Conservation (phyloP, 2,888 invertebrate genomes). For the Melieria picta region DNA sequence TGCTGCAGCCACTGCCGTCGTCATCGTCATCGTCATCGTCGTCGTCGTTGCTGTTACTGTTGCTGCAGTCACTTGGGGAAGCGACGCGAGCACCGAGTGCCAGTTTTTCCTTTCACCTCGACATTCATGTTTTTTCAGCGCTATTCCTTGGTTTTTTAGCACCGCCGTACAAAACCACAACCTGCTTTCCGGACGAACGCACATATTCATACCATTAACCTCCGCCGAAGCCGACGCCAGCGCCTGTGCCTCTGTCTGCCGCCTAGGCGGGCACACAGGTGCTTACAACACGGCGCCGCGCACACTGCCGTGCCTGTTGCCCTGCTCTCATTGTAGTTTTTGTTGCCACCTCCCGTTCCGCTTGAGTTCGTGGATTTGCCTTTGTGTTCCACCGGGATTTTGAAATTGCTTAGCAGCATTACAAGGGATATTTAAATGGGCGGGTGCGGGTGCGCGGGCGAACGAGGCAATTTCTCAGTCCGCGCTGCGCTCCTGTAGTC, state of each 20-base stretch:
- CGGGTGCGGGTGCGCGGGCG: neutral
- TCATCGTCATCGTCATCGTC: no score
- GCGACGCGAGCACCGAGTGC: no score
- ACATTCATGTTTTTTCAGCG: no score
- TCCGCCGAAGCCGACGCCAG: neutral
- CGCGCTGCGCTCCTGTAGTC: neutral
- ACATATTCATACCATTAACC: neutral
- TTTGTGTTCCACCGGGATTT: conserved; percentile 17
- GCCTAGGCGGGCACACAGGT: neutral
- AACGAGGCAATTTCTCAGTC: no score
- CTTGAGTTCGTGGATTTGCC: conserved; percentile 9
- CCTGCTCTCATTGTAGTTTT: neutral
- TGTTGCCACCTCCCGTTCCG: neutral
- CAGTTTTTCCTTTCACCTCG: no score
- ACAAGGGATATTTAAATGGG: neutral
- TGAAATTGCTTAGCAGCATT: conserved; percentile 11
- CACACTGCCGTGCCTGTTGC: neutral
- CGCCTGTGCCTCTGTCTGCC: neutral
- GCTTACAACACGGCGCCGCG: neutral
- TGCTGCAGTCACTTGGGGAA: no score
- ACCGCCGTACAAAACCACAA: conserved; percentile 2
- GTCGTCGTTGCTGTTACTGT: no score
- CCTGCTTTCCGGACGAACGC: conserved; percentile 29
- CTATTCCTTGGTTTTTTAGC: no score
- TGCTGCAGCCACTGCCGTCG: no score